These are phyloP conservation scores for Drosophila repletoides DNA, from an alignment of 1,140 invertebrate genomes.

Conservation along the genomic window DNA sequence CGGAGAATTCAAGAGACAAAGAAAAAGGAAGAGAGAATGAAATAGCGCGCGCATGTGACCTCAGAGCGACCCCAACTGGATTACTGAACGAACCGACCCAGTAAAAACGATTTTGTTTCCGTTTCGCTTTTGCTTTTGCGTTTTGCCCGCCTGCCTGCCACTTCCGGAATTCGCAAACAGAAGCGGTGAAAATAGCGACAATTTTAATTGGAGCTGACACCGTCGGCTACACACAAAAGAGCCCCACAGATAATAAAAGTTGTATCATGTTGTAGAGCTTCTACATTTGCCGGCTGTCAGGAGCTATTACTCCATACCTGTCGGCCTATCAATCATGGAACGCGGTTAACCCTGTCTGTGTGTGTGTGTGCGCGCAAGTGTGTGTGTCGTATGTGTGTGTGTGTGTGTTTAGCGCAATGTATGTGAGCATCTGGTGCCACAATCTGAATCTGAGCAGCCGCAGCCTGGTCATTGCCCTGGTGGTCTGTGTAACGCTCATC, in stretches of 20 bases:
- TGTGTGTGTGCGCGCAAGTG: background rate
- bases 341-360: background rate
- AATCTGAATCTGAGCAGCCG: constrained; percentile 78
- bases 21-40: background rate
- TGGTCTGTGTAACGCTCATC: constrained; percentile 82
- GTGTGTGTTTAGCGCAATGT: constrained; percentile 41
- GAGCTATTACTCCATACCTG: background rate
- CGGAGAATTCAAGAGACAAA: background rate
- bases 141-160: constrained; percentile 46
- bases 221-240: background rate
- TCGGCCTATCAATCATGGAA: background rate
- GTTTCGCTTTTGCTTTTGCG: too few species aligned
- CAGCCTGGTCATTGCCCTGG: constrained; percentile 77
- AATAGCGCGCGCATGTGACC: background rate
- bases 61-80: too few species aligned
- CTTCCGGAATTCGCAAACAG: constrained; percentile 61
- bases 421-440: constrained; percentile 74
- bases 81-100: too few species aligned
- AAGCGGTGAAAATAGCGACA: too few species aligned
- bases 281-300: background rate
- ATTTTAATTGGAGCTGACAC: background rate
- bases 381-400: background rate
- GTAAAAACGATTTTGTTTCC: constrained; percentile 4
- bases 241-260: too few species aligned
- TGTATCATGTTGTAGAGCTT: too few species aligned